Conservation (phyloP, 1,140 invertebrate species). For the Heliconius congener region DNA sequence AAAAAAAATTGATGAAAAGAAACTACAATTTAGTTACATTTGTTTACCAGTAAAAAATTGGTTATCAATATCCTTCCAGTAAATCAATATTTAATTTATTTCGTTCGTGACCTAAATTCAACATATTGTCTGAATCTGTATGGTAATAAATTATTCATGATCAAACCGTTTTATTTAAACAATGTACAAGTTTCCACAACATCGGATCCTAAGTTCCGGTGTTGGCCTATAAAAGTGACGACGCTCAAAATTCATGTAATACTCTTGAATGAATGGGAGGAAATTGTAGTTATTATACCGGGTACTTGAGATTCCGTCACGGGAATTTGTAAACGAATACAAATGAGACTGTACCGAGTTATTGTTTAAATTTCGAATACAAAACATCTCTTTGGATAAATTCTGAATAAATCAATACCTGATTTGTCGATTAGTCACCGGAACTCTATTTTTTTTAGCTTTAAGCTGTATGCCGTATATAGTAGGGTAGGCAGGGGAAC, state of each 20-base stretch:
- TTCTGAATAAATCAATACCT: conserved; percentile 32
- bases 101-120: conserved; percentile 3
- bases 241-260: conserved; percentile 51
- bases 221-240: conserved; percentile 26
- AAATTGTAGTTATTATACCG: conserved; percentile 55
- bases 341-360: conserved; percentile 40
- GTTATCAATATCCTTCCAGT: not conserved
- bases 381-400: conserved; percentile 33
- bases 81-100: conserved; percentile 3
- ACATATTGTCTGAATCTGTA: not conserved
- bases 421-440: conserved; percentile 34
- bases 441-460: conserved; percentile 9
- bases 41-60: not conserved
- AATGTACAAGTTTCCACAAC: not conserved
- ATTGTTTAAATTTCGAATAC: conserved; percentile 31
- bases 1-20: no score
- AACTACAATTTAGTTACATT: not conserved
- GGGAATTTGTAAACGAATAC: conserved; percentile 48
- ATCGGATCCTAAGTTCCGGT: conserved; percentile 33
- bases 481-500: no score
- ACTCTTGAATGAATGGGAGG: conserved; percentile 49
- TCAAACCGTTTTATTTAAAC: conserved; percentile 1
- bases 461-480: no score
- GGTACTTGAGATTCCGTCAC: conserved; percentile 46
- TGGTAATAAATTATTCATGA: conserved; percentile 2